Evolutionary conservation across 2,888 invertebrate species (phyloP), one percentile per base, ranked within the genome.

Genomic region (Drosophila villosipedis): DNA sequence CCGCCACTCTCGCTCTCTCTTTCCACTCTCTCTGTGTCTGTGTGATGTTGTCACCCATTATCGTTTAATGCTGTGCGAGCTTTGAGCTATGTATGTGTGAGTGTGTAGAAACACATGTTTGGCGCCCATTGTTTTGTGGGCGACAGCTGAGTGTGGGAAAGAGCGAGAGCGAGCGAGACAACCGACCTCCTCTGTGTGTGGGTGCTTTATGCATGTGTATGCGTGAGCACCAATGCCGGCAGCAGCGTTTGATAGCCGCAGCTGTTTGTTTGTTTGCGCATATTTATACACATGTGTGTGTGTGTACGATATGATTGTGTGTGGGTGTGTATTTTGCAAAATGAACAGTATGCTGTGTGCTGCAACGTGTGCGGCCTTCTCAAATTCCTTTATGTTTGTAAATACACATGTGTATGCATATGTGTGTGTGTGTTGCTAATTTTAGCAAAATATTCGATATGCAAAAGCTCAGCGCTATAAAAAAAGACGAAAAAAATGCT

Each of bases 31-130:
- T 30, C 54, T 49, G 41, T 30, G 54, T 70, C 19, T 31, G 22
- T 39, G n/a, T 25, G 78, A 73, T 79, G 78, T 81, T 79, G 78
- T 79, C 81, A 77, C 78, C 81, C 73, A 49, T 78, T 72, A 80
- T 72, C 76, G 59, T 59, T 78, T 68, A 61, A 47, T 52, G 62
- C 70, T 70, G 14, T 47, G 30, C 41, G 16, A 9, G 43, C 39
- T 25, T 28, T 28, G 39, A 33, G 41, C 37, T 25, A 58, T 70
- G 70, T 59, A 47, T 39, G 58, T 71, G 68, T 63, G 60, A 60
- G 76, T 69, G 69, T 81, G 73, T 81, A 72, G 68, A 76, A 83
- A 85, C 85, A 85, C 90, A 90, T 85, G 85, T 85, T 85, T 88
- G 83, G 85, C 85, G 85, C 85, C 85, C 82, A 68, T 60, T 80